Conservation (phyloP, 2,888 invertebrate species). For the Dyspetes luteomarginatus region DNA sequence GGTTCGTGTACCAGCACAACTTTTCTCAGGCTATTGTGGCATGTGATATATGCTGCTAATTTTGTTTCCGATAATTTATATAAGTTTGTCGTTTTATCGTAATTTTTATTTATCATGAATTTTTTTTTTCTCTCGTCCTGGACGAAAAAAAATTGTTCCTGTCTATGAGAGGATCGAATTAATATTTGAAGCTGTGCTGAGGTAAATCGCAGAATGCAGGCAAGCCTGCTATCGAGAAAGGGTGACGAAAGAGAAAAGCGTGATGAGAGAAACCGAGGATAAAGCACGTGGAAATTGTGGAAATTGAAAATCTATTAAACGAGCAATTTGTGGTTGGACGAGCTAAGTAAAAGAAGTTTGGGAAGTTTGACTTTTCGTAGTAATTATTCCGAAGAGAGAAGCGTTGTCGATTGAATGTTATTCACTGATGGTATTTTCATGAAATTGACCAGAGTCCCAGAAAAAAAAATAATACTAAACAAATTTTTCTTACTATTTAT, state of each 20-base stretch:
- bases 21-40: too few relatives aligned
- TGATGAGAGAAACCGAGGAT: constrained; percentile 3
- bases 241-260: constrained; percentile 25
- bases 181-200: constrained; percentile 13
- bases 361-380: constrained; percentile 69
- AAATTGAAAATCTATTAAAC: constrained; percentile 76
- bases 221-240: constrained; percentile 21
- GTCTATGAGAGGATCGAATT: constrained; percentile 11
- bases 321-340: constrained; percentile 74
- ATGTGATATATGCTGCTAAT: too few relatives aligned
- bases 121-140: neutral
- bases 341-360: constrained; percentile 74
- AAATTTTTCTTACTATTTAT: too few relatives aligned
- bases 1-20: too few relatives aligned
- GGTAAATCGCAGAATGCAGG: constrained; percentile 41
- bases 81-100: neutral
- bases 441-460: too few relatives aligned
- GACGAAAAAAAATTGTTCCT: neutral
- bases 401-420: constrained; percentile 46
- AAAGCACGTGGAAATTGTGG: constrained; percentile 67
- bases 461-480: neutral
- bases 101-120: constrained; percentile 26
- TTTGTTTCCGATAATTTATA: too few relatives aligned
- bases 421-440: neutral
- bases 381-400: constrained; percentile 62